Base-by-base conservation (phyloP, 2,888 invertebrate species). In the Tiliacea citrago region DNA sequence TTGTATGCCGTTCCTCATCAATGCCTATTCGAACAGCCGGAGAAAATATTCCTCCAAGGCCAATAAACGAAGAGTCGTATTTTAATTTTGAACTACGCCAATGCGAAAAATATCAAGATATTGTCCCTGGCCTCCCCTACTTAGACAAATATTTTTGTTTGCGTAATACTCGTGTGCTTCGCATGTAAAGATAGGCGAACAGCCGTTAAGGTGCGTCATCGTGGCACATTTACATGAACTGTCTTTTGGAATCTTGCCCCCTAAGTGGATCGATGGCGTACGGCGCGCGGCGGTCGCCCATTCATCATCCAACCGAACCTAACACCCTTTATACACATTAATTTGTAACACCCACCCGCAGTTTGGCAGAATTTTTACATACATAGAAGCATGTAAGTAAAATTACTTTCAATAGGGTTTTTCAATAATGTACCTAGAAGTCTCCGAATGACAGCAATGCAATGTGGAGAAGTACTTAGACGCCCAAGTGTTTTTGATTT, bases 191-290 rank as follows among this genome's bases (percentile, higher is more conserved):
- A 69, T 47, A 75, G 60, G 60, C 69, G 71, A 75, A 57, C 70
- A 77, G 73, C 71, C 75, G 61, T 78, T 75, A 77, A 82, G 75
- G 78, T 81, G 84, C 84, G 78, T 86, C 86, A 86, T 72, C 77
- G 68, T 73, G 60, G 77, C 79, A 77, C 77, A 88, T 88, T 86
- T 87, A 86, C 87, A 88, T 89, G 77, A 84, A 75, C 84, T 86
- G 87, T 88, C 89, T 89, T 90, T 89, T 86, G 83, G 84, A 89
- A 90, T 88, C 83, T 89, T 87, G 88, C 88, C 89, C 88, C 87
- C 84, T 81, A 77, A 79, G 80, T 85, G 90, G 93, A 93, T 94
- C 94, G 94, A 94, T 94, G 89, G 79, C 84, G 89, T 86, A 88
- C 82, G 80, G 88, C 88, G 89, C 86, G 85, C 88, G 88, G 79